These are phyloP conservation scores for human DNA, from an alignment of 2,113 vertebrate genomes.

Conservation along the genomic window GRCh38 chr17:36766501-36767000, in stretches of 20 bases:
- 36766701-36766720: background rate
- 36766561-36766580: slow-evolving; percentile 22
- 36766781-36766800: background rate
- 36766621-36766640: background rate
- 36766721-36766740: background rate
- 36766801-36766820: background rate
- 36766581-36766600: background rate
- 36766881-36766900: background rate
- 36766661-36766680: fast-evolving
- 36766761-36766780: background rate
- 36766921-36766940: background rate
- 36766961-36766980: background rate
- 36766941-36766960: background rate
- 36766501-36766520: background rate
- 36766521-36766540: background rate
- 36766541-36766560: background rate
- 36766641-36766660: background rate
- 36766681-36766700: background rate
- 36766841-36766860: background rate
- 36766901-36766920: background rate
- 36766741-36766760: background rate
- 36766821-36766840: background rate
- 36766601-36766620: background rate
- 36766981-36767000: background rate
- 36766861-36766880: background rate